Conservation (phyloP, 2,888 invertebrate species). For the Sarcophaga caerulescens region DNA sequence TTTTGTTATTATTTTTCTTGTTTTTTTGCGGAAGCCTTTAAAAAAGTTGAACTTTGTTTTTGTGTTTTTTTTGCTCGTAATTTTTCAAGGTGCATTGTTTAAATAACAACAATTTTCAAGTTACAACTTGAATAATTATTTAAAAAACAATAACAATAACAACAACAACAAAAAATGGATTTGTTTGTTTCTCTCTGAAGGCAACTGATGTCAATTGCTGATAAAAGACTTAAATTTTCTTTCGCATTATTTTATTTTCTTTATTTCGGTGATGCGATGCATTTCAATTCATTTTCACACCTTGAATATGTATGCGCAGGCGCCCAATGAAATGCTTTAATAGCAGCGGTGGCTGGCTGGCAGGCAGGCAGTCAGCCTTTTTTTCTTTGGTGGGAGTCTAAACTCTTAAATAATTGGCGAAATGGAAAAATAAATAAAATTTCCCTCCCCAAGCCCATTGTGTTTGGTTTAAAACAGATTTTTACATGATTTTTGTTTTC, state of each 20-base stretch:
- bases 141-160: constrained; percentile 14
- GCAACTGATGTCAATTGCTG: constrained; percentile 66
- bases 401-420: constrained; percentile 1
- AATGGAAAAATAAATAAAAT: constrained; percentile 28
- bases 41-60: constrained; percentile 61
- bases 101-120: constrained; percentile 4
- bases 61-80: constrained; percentile 14
- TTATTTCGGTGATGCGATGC: constrained; percentile 32
- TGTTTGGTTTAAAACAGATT: neutral
- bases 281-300: constrained; percentile 58
- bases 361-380: neutral
- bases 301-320: constrained; percentile 35
- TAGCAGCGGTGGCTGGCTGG: neutral
- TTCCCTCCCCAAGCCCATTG: constrained; percentile 45
- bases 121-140: constrained; percentile 23
- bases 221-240: constrained; percentile 53
- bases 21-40: constrained; percentile 62
- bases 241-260: neutral
- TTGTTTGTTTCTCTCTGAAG: constrained; percentile 29
- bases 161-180: neutral
- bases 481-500: constrained; percentile 6
- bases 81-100: constrained; percentile 67
- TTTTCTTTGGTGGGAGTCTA: constrained; percentile 44
- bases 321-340: neutral
- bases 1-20: neutral